Evolutionary conservation across 2,113 vertebrate genomes (phyloP).

Genomic region (Dipodomys stephensi): DNA sequence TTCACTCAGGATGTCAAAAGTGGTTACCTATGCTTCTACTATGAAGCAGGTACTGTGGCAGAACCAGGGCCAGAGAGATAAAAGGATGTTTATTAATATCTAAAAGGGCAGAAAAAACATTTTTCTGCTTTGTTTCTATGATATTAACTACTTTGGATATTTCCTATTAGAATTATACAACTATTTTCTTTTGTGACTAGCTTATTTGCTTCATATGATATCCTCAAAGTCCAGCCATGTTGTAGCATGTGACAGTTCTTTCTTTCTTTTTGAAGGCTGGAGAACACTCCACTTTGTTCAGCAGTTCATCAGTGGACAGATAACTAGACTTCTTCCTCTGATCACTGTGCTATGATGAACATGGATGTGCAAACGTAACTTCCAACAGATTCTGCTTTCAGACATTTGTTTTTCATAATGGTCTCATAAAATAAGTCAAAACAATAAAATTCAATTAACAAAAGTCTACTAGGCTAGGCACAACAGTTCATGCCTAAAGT

Average conservation of each 20-base stretch:
- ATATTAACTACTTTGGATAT: not conserved
- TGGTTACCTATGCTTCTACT: not conserved
- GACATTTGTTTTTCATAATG: constrained; percentile 17
- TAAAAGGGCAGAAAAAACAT: not conserved
- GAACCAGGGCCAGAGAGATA: not conserved
- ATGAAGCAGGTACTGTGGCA: not conserved
- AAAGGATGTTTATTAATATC: constrained; percentile 12
- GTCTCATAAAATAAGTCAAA: constrained; percentile 21
- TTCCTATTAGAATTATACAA: not conserved
- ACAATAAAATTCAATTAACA: constrained; percentile 6
- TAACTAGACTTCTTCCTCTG: not conserved
- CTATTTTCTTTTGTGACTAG: constrained; percentile 21
- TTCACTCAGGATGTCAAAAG: constrained; percentile 1
- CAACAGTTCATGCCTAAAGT: no score
- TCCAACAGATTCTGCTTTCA: not conserved
- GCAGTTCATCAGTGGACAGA: not conserved
- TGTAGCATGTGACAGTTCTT: not conserved
- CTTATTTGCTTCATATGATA: not conserved
- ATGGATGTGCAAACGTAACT: not conserved
- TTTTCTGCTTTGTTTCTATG: not conserved
- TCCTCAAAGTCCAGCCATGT: not conserved
- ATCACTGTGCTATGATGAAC: not conserved
- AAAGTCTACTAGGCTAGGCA: not conserved
- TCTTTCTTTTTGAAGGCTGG: no score
- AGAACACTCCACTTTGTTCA: not conserved